These are phyloP conservation scores for Hylaeus anthracinus DNA, from an alignment of 1,140 invertebrate species.

Conservation along the genomic window DNA sequence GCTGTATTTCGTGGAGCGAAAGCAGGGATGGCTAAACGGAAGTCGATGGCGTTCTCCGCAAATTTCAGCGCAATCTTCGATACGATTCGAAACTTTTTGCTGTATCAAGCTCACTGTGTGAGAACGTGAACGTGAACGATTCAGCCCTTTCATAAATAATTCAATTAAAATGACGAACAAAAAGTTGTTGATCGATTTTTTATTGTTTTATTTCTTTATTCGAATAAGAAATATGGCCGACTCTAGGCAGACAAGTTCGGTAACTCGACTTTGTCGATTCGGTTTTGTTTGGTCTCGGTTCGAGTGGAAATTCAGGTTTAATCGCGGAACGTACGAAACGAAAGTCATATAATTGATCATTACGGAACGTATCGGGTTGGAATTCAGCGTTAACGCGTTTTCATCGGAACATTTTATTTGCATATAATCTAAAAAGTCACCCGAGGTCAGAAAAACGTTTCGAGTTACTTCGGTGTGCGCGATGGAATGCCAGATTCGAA, in stretches of 20 bases:
- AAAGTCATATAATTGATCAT: background rate
- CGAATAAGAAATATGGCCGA: no score
- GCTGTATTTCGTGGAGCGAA: background rate
- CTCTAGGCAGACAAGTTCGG: no score
- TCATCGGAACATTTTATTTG: background rate
- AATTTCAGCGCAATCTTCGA: slow-evolving; percentile 13
- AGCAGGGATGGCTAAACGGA: background rate
- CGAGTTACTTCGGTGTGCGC: background rate
- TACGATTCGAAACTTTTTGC: background rate
- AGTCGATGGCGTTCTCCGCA: background rate
- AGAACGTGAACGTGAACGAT: no score
- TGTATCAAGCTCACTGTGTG: background rate
- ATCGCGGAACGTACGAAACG: background rate
- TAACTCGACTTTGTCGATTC: no score
- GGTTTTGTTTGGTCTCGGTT: background rate
- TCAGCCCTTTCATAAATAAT: no score
- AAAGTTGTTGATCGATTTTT: no score
- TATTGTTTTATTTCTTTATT: no score
- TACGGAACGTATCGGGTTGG: background rate
- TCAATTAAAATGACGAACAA: no score
- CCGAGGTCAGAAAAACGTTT: background rate
- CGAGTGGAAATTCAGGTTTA: background rate
- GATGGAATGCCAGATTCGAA: slow-evolving; percentile 27
- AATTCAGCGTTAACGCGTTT: background rate
- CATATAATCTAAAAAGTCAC: slow-evolving; percentile 7